Percentiles rank a stretch among this genome's conserved stretches.
Evolutionary conservation across 2,797 vertebrate species (phyloP).

Genomic region (Anguilla megastoma): DNA sequence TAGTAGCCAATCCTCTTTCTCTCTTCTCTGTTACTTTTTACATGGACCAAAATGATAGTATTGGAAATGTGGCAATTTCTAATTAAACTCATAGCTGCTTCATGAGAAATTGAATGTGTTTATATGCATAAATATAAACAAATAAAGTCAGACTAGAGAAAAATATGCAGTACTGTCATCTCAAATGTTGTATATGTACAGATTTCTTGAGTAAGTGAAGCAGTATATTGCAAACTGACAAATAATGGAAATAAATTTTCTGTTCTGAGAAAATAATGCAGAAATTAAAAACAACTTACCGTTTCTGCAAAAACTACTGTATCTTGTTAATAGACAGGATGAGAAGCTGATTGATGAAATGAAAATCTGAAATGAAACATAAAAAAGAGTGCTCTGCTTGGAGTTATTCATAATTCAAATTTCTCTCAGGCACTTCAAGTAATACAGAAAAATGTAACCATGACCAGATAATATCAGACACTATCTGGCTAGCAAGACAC

Average conservation of each 20-base stretch:
- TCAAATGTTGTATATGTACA: not conserved
- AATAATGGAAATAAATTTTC: not conserved
- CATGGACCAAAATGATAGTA: not conserved
- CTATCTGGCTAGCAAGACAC: slow-evolving; percentile 15
- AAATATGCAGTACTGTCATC: not conserved
- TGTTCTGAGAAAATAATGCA: not conserved
- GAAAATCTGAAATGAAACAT: not conserved
- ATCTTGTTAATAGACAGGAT: not conserved
- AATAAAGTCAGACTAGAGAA: not conserved
- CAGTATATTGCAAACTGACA: not conserved
- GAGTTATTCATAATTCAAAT: slow-evolving; percentile 14
- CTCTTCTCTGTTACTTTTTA: not conserved
- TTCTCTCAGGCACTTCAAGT: not conserved
- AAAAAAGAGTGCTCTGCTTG: not conserved
- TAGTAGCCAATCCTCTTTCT: not conserved
- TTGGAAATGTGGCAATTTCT: not conserved
- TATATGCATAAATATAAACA: not conserved
- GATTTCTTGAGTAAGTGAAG: not conserved
- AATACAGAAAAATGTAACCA: not conserved
- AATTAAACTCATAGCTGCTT: not conserved
- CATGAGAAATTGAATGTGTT: not conserved
- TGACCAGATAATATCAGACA: slow-evolving; percentile 12
- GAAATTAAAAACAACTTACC: not conserved
- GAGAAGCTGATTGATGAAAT: not conserved
- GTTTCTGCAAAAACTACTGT: not conserved